These are phyloP conservation scores for Scomber scombrus DNA, from an alignment of 2,113 vertebrate species.

Conservation along the genomic window DNA sequence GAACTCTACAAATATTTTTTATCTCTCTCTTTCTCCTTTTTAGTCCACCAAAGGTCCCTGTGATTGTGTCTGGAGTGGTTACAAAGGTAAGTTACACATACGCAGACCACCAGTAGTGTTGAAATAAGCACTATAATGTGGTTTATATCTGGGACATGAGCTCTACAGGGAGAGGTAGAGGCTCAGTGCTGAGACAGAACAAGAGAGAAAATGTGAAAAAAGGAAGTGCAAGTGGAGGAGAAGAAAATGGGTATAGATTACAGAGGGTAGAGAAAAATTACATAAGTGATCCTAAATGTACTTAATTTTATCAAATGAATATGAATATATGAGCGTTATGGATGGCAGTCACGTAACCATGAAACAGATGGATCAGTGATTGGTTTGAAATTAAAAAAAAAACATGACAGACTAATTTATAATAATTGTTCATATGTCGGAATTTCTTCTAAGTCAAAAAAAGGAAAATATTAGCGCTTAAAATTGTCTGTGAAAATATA, in stretches of 20 bases:
- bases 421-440: not conserved
- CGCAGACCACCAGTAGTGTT: constrained; percentile 23
- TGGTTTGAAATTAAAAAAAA: not conserved
- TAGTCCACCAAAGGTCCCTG: constrained; percentile 91
- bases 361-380: not conserved
- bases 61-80: constrained; percentile 95
- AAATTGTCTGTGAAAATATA: not conserved
- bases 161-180: constrained; percentile 32
- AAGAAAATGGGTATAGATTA: not conserved
- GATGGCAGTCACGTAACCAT: not conserved
- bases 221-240: not conserved
- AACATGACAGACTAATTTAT: not conserved
- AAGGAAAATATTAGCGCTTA: not conserved
- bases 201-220: constrained; percentile 12
- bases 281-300: too few relatives aligned
- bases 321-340: not conserved
- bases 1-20: constrained; percentile 1
- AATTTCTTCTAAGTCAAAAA: too few relatives aligned
- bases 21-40: constrained; percentile 50
- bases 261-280: too few relatives aligned
- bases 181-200: constrained; percentile 25
- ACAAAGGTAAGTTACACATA: constrained; percentile 90
- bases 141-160: constrained; percentile 54
- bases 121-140: constrained; percentile 28
- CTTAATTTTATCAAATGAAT: too few relatives aligned